These are phyloP conservation scores for Neodiprion lecontei DNA, from an alignment of 1,140 invertebrate genomes.

Conservation along the genomic window DNA sequence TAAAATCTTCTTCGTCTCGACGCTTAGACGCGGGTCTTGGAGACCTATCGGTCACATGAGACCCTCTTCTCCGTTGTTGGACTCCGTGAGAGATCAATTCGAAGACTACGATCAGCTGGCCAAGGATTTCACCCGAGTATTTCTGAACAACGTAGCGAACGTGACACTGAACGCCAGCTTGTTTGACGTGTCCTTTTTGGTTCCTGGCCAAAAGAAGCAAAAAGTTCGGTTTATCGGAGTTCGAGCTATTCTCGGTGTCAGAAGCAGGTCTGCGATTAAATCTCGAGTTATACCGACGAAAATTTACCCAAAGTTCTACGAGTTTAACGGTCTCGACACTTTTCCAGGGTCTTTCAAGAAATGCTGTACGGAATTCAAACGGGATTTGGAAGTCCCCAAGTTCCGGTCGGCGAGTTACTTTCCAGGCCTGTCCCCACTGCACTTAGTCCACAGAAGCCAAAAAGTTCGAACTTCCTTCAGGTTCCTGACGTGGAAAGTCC, in stretches of 20 bases:
- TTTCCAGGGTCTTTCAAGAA: slow-evolving; percentile 80
- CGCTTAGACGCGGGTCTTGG: slow-evolving; percentile 81
- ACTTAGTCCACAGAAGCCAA: slow-evolving; percentile 84
- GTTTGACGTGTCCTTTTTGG: slow-evolving; percentile 91
- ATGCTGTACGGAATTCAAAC: slow-evolving; percentile 95
- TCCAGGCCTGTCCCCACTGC: slow-evolving; percentile 84
- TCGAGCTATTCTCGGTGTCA: slow-evolving; percentile 87
- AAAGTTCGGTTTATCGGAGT: slow-evolving; percentile 90
- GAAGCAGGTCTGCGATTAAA: slow-evolving; percentile 72
- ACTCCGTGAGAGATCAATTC: slow-evolving; percentile 90
- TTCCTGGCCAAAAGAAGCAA: slow-evolving; percentile 85
- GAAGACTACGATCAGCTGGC: slow-evolving; percentile 94
- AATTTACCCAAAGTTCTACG: not conserved
- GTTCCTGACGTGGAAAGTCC: slow-evolving; percentile 76
- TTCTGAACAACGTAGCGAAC: slow-evolving; percentile 82
- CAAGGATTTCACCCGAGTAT: slow-evolving; percentile 90
- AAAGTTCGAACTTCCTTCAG: slow-evolving; percentile 91
- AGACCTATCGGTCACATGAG: slow-evolving; percentile 94
- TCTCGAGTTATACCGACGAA: slow-evolving; percentile 16
- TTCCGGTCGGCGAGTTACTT: slow-evolving; percentile 86
- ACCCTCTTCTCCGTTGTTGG: slow-evolving; percentile 89
- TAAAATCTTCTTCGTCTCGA: slow-evolving; percentile 25
- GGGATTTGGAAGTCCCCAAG: slow-evolving; percentile 91
- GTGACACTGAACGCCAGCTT: slow-evolving; percentile 75
- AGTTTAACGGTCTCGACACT: slow-evolving; percentile 22